Conservation (phyloP, 2,113 vertebrate species). For the Phyllostomus hastatus region DNA sequence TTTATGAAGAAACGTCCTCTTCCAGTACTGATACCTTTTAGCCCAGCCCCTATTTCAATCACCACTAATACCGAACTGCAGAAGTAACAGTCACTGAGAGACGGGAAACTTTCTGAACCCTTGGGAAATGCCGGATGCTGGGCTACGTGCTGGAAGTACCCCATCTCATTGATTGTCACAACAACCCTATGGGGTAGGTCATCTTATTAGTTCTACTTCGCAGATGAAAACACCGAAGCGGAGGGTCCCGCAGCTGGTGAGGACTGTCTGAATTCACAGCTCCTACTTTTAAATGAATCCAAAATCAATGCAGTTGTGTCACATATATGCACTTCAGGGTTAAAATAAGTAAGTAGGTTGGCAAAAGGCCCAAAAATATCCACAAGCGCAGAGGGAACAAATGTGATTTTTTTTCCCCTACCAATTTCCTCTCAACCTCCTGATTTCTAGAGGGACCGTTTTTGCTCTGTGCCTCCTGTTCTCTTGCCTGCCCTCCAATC, state of each 20-base stretch:
- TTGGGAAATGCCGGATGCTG: not conserved
- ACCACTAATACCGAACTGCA: not conserved
- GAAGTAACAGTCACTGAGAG: not conserved
- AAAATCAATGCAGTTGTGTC: constrained; percentile 48
- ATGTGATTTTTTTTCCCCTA: constrained; percentile 50
- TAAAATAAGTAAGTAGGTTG: constrained; percentile 72
- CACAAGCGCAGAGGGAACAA: constrained; percentile 48
- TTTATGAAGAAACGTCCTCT: not conserved
- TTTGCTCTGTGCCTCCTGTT: constrained; percentile 11
- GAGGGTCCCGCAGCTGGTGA: not conserved
- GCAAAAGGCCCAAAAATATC: constrained; percentile 58
- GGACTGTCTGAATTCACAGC: constrained; percentile 11
- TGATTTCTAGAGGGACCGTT: constrained; percentile 57
- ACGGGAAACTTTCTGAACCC: not conserved
- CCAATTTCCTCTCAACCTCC: constrained; percentile 54
- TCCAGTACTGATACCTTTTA: not conserved
- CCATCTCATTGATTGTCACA: not conserved
- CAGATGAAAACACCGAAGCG: not conserved
- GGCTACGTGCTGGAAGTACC: not conserved
- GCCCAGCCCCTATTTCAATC: not conserved
- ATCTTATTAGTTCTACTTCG: not conserved
- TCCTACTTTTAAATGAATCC: constrained; percentile 32
- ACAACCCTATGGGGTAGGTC: not conserved
- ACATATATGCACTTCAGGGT: not conserved
- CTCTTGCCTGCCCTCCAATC: constrained; percentile 30